Evolutionary conservation across 2,797 vertebrate species (phyloP).

Genomic region (Lagothrix lagotricha): DNA sequence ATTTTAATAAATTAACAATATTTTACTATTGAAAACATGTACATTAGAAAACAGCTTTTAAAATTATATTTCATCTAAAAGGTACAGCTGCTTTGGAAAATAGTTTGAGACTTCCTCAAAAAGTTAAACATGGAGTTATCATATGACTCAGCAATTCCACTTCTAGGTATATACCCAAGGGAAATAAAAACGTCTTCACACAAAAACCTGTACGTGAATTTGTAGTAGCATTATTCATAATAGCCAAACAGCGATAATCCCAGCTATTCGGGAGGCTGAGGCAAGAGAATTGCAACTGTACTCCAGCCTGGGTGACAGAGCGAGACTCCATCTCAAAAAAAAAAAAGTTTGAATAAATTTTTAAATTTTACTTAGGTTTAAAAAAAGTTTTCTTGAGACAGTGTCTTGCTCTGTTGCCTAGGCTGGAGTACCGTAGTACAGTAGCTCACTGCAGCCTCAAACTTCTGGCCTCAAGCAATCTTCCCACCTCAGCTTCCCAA

Average conservation of each 20-base stretch:
- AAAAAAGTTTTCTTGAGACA: no score
- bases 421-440: no score
- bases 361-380: no score
- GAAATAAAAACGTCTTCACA: neutral
- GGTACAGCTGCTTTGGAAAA: neutral
- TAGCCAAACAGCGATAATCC: neutral
- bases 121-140: neutral
- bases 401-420: no score
- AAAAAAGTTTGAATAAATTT: neutral
- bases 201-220: neutral
- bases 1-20: conserved; percentile 6
- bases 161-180: neutral
- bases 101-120: neutral
- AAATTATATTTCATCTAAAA: conserved; percentile 26
- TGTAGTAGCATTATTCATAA: no score
- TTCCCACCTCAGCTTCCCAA: no score
- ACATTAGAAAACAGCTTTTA: neutral
- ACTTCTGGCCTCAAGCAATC: no score
- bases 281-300: neutral
- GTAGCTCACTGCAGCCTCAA: no score
- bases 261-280: neutral
- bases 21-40: conserved; percentile 23
- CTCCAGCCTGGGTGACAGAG: neutral
- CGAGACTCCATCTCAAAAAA: neutral
- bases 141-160: neutral